Evolutionary conservation across 37 sponge, comb jelly and placozoan genomes (phyloP).

Genomic region (Oopsacas minuta): DNA sequence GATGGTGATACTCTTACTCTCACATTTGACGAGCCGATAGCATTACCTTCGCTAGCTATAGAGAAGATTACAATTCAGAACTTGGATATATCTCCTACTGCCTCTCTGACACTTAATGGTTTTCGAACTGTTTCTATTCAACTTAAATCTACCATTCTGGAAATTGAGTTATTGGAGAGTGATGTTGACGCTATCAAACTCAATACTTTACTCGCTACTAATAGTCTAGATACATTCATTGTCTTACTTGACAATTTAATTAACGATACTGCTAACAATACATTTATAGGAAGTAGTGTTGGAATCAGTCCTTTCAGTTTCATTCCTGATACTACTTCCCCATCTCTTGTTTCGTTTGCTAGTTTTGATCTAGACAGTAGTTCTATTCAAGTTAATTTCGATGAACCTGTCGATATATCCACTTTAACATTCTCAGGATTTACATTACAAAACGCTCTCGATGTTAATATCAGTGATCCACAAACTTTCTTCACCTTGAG

Average conservation of each 20-base stretch:
- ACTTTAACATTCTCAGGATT: slow-evolving; percentile 32
- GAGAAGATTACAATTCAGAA: slow-evolving; percentile 36
- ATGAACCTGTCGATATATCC: slow-evolving; percentile 61
- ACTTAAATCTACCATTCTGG: slow-evolving; percentile 5
- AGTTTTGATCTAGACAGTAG: slow-evolving; percentile 42
- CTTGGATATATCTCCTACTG: slow-evolving; percentile 20
- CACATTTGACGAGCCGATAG: slow-evolving; percentile 60
- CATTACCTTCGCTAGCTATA: neutral
- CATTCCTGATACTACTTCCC: slow-evolving; percentile 46
- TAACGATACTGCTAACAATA: slow-evolving; percentile 42
- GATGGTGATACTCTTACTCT: slow-evolving; percentile 34
- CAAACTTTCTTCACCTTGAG: neutral
- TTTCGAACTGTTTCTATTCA: neutral
- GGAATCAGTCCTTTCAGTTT: slow-evolving; percentile 21
- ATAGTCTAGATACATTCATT: slow-evolving; percentile 30
- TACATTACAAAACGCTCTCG: slow-evolving; percentile 32
- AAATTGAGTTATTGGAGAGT: slow-evolving; percentile 26
- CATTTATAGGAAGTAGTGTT: neutral
- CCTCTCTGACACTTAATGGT: neutral
- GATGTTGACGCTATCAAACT: slow-evolving; percentile 61
- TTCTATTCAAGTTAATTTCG: slow-evolving; percentile 43
- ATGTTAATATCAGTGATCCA: slow-evolving; percentile 26
- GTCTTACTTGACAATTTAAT: slow-evolving; percentile 29
- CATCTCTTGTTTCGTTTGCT: slow-evolving; percentile 28
- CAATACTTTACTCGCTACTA: slow-evolving; percentile 41